Base-by-base conservation (phyloP, 2,113 vertebrate species). In the Tor tambroides region DNA sequence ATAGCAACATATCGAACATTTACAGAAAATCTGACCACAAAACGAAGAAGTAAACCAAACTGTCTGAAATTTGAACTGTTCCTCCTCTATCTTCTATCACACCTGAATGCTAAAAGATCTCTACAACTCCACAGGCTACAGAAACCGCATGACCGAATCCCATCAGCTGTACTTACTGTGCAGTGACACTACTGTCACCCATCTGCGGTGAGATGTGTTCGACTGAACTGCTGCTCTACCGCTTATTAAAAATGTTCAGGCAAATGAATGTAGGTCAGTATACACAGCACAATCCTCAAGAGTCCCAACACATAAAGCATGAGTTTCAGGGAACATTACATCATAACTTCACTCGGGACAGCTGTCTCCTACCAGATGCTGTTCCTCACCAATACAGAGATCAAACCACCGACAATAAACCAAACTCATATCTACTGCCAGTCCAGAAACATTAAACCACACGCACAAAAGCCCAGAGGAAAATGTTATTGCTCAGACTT, bases 221-320 rank as follows among this genome's bases (percentile, higher is more conserved):
- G 19, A 35, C 28, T 71, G 51, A 71, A 71, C 14, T 3, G 2
- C 30, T 21, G 4, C 3, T 46, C 43, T 46, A 46, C 10, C 32
- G 30, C 30, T 80, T 61, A 80, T 51, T 69, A 84, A 84, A 83
- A 54, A 84, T n/a, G 65, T 74, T 51, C 51, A 81, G n/a, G 79
- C 32, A 59, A 74, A 81, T n/a, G 26, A 54, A 87, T 87, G 79
- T 87, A 87, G 79, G 67, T 75, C 85, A 87, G 32, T 32, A 65
- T 59, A 46, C 21, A 75, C 86, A 76, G 35, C 35, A 41, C 46
- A 86, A 86, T 86, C 85, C 78, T 74, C 85, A 81, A 35, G 85
- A 86, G 65, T 74, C 67, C 78, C 67, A 28, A 72, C 75, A 85
- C 74, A 85, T 78, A 78, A 85, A 46, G 17, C 65, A 43, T 2